Evolutionary conservation across 2,797 vertebrate species (phyloP), one percentile per base, ranked within the genome.

Genomic region (Argentina silus): DNA sequence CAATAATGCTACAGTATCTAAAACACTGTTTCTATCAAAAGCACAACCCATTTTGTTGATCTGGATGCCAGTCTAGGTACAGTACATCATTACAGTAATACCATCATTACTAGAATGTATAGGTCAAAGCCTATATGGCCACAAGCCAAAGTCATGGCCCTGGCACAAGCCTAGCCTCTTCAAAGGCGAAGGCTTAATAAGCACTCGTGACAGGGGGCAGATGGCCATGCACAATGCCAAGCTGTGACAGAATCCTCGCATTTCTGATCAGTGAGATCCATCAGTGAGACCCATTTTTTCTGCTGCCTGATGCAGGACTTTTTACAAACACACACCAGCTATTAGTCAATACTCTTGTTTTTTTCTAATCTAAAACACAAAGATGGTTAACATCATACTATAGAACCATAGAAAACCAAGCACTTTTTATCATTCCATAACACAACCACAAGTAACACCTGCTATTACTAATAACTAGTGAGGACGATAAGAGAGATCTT

Each of bases 131-230:
- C 72, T 86, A 4, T 4, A 36, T 36, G 86, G 88, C 84, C 73
- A 67, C 67, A 67, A 74, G 90, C 87, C 85, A 82, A 82, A 84
- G 64, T 61, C n/a, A 72, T 80, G 86, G 79, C 85, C 85, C 80
- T 86, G 81, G 80, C 83, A 70, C 69, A 64, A 72, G 75, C 10
- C 1, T 21, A 76, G 70, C 60, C 75, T 88, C 85, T 91, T 93
- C 88, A 92, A 90, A 92, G 87, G 66, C 80, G 84, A 79, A 85
- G 85, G 82, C 79, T 84, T 77, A 76, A 76, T 78, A 83, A 77
- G 78, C 83, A 81, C 81, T 81, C 81, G 84, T 88, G 89, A 89
- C 82, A 82, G 77, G 73, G 83, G 87, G 84, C 91, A 93, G 92
- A 93, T 92, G 92, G 91, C 84, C 83, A 70, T 69, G 60, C 60